Evolutionary conservation across 2,113 vertebrate genomes (phyloP).

Genomic region (Heterotis niloticus): DNA sequence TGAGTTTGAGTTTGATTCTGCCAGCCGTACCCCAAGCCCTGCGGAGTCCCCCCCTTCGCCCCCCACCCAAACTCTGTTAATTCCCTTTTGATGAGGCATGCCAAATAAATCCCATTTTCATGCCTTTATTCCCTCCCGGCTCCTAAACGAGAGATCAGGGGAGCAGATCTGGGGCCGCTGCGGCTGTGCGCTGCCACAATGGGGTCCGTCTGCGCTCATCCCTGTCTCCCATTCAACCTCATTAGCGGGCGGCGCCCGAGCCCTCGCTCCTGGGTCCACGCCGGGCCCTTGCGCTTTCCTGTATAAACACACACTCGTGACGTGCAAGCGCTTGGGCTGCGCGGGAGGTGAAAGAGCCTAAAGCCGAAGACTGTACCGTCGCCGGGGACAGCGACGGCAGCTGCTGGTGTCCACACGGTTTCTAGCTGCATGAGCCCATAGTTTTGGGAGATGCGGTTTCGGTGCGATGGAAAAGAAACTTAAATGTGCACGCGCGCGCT

Average conservation of each 20-base stretch:
- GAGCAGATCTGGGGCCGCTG: constrained; percentile 75
- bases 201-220: constrained; percentile 53
- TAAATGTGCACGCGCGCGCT: neutral
- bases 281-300: constrained; percentile 17
- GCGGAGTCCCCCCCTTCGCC: constrained; percentile 61
- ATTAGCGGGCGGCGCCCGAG: constrained; percentile 42
- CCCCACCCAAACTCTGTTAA: constrained; percentile 67
- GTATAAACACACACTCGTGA: constrained; percentile 16
- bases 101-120: constrained; percentile 87
- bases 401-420: neutral
- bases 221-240: neutral
- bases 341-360: neutral
- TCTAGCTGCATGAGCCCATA: neutral
- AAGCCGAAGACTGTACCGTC: neutral
- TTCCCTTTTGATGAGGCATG: constrained; percentile 80
- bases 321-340: neutral
- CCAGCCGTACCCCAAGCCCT: constrained; percentile 50
- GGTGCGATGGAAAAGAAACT: neutral
- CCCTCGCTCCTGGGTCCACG: neutral
- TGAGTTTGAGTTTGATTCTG: neutral
- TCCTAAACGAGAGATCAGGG: constrained; percentile 82
- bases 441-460: neutral
- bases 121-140: constrained; percentile 74
- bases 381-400: neutral
- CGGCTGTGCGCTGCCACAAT: constrained; percentile 52